Evolutionary conservation across 2,888 invertebrate genomes (phyloP).

Genomic region (Thymelicus acteon): DNA sequence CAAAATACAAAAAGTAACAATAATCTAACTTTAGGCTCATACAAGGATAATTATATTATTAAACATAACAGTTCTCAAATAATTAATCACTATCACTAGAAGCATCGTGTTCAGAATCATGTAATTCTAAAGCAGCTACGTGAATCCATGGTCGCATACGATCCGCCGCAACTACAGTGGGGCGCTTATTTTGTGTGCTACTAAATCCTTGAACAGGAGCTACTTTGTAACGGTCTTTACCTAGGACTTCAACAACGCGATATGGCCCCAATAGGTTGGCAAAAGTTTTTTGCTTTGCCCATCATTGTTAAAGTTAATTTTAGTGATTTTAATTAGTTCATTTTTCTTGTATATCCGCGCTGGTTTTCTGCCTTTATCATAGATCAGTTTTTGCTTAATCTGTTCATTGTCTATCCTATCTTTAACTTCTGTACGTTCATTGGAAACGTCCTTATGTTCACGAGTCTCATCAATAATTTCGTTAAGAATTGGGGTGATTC

Average conservation of each 20-base stretch:
- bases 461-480: constrained; percentile 17
- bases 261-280: constrained; percentile 42
- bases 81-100: neutral
- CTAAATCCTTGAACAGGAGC: constrained; percentile 33
- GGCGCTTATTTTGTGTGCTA: constrained; percentile 25
- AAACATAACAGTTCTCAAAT: neutral
- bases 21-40: too few relatives aligned
- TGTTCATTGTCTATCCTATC: constrained; percentile 22
- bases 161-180: constrained; percentile 31
- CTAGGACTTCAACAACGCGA: constrained; percentile 37
- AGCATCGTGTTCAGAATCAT: neutral
- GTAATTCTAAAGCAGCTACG: constrained; percentile 3
- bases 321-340: constrained; percentile 45
- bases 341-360: constrained; percentile 40
- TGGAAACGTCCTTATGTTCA: neutral
- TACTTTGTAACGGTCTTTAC: constrained; percentile 40
- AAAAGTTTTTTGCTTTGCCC: constrained; percentile 46
- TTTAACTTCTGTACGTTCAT: neutral
- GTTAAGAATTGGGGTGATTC: constrained; percentile 15
- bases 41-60: too few relatives aligned
- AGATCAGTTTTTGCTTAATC: constrained; percentile 37
- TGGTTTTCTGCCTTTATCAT: constrained; percentile 40
- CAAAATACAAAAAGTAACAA: too few relatives aligned
- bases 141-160: constrained; percentile 29
- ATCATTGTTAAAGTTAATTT: constrained; percentile 40